Conservation (phyloP, 2,888 invertebrate genomes). For the Volucella inflata region DNA sequence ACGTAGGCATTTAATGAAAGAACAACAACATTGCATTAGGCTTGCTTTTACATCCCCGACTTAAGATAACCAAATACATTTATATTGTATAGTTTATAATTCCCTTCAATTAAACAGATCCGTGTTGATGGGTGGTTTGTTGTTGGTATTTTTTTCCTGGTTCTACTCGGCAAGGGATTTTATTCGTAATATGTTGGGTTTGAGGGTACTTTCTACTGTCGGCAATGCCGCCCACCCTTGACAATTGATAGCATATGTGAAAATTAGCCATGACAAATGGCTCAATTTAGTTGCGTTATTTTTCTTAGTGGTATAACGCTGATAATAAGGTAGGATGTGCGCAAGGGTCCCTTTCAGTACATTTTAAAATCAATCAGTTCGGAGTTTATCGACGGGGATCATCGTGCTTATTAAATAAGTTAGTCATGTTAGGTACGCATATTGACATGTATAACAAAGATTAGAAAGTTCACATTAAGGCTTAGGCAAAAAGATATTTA, state of each 20-base stretch:
- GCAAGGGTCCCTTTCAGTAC: slow-evolving; percentile 22
- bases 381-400: neutral
- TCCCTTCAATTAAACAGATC: slow-evolving; percentile 71
- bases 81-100: slow-evolving; percentile 69
- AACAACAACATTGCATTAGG: slow-evolving; percentile 75
- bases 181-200: slow-evolving; percentile 47
- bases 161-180: slow-evolving; percentile 47
- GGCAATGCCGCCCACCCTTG: slow-evolving; percentile 54
- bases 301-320: slow-evolving; percentile 39
- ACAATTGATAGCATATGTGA: slow-evolving; percentile 84
- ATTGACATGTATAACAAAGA: neutral
- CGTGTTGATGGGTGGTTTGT: slow-evolving; percentile 74
- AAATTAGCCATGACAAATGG: slow-evolving; percentile 84
- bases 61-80: slow-evolving; percentile 63
- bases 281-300: slow-evolving; percentile 82
- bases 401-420: slow-evolving; percentile 6
- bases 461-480: neutral
- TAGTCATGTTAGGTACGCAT: slow-evolving; percentile 18
- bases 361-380: slow-evolving; percentile 51
- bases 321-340: slow-evolving; percentile 44
- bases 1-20: slow-evolving; percentile 71
- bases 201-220: slow-evolving; percentile 52
- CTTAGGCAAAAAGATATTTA: neutral
- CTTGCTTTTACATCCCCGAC: slow-evolving; percentile 59
- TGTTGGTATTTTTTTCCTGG: slow-evolving; percentile 70